Evolutionary conservation across 1,140 invertebrate genomes (phyloP).

Genomic region (Panagrolaimus sp.): DNA sequence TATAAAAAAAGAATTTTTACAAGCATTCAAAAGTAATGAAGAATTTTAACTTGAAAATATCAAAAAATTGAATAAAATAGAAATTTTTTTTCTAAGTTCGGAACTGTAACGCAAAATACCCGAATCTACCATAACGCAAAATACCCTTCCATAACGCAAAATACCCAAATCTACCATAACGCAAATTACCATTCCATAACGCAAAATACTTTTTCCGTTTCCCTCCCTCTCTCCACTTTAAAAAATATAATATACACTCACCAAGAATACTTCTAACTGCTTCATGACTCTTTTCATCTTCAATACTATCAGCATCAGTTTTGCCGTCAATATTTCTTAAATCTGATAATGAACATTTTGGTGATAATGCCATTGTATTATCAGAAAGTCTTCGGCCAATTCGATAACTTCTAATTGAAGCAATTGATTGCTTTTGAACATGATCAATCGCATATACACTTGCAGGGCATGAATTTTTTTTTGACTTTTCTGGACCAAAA

Average conservation of each 20-base stretch:
- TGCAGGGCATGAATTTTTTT: constrained; percentile 16
- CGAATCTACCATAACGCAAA: too few species aligned
- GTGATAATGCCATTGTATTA: not conserved
- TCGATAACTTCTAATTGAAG: constrained; percentile 7
- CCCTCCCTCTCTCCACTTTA: too few species aligned
- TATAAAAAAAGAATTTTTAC: too few species aligned
- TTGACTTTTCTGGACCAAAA: not conserved
- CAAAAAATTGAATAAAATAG: too few species aligned
- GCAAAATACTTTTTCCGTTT: not conserved
- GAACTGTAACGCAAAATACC: too few species aligned
- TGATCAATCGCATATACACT: constrained; percentile 2
- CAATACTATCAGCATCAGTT: not conserved
- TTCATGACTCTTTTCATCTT: not conserved
- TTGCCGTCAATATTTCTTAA: not conserved
- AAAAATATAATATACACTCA: constrained; percentile 5
- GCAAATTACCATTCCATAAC: too few species aligned
- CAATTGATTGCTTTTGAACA: constrained; percentile 9
- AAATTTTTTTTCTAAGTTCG: too few species aligned
- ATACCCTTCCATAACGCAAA: too few species aligned
- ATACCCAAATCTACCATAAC: too few species aligned
- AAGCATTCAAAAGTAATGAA: too few species aligned
- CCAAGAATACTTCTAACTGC: constrained; percentile 2
- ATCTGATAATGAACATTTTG: not conserved
- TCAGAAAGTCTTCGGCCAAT: not conserved
- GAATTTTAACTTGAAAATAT: too few species aligned